A percentile compares a stretch with the other conserved stretches of the same genome.
phyloP scores from a whole-genome alignment of 2,888 invertebrate species.

The Acleris holmiana region DNA sequence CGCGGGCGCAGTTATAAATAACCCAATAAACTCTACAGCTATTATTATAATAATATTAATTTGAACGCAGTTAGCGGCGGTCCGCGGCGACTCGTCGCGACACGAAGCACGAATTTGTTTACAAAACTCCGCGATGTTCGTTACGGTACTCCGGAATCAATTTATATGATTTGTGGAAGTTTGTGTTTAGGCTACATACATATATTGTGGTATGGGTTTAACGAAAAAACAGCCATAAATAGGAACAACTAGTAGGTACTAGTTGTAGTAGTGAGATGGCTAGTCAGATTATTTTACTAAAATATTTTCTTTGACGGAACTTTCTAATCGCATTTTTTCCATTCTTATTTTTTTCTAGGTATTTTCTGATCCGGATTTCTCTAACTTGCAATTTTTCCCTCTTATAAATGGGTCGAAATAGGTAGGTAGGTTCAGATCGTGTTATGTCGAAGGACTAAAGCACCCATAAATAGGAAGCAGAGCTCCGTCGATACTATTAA shows the following conservation, averaged over 20 bases:
- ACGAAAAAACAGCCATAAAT: neutral
- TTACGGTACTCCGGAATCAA: conserved; percentile 11
- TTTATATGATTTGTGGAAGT: conserved; percentile 15
- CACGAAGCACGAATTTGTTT: conserved; percentile 7
- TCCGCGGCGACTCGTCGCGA: neutral
- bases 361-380: too few species aligned
- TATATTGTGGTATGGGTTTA: neutral
- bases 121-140: conserved; percentile 12
- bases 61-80: conserved; percentile 5
- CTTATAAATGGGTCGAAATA: too few species aligned
- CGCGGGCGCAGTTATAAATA: conserved; percentile 12
- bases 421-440: too few species aligned
- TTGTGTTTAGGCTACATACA: conserved; percentile 2
- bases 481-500: too few species aligned
- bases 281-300: neutral
- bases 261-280: too few species aligned
- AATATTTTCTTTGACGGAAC: neutral
- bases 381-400: too few species aligned
- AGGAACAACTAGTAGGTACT: too few species aligned
- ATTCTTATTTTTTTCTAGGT: too few species aligned
- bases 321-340: neutral
- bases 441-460: too few species aligned
- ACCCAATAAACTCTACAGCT: conserved; percentile 11
- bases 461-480: too few species aligned
- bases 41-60: conserved; percentile 6